Percentiles rank a stretch among this genome's conserved stretches.
Evolutionary conservation across 2,113 vertebrate genomes (phyloP).

Genomic region (Furnarius figulus): DNA sequence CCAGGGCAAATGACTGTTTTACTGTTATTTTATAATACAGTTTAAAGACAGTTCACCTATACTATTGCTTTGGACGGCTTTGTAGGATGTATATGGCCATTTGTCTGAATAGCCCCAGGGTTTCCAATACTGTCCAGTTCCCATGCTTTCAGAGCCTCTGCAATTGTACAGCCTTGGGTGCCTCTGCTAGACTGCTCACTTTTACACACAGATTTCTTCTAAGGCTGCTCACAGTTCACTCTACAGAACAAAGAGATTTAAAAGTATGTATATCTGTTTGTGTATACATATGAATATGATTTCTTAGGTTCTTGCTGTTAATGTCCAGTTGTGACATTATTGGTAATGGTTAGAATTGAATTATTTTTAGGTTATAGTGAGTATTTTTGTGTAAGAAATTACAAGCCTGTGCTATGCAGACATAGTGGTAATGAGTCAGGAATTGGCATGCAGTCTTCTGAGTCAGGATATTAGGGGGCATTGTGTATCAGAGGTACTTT

Average conservation of each 20-base stretch:
- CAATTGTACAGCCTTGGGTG: neutral
- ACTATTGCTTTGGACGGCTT: fast-evolving
- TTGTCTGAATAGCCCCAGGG: neutral
- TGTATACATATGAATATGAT: neutral
- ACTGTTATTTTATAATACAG: neutral
- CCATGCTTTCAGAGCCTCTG: neutral
- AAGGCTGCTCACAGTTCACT: neutral
- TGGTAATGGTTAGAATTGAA: neutral
- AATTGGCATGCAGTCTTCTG: conserved; percentile 15
- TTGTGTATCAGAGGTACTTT: conserved; percentile 47
- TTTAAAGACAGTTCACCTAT: neutral
- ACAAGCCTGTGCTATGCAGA: neutral
- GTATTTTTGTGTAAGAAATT: neutral
- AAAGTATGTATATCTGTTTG: neutral
- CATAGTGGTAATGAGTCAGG: neutral
- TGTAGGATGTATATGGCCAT: neutral
- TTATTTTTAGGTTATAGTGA: neutral
- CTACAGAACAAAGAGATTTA: neutral
- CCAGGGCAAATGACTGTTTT: neutral
- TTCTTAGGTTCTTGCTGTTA: neutral
- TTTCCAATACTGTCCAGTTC: neutral
- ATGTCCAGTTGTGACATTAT: neutral
- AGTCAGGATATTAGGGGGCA: conserved; percentile 45
- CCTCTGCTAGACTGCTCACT: neutral
- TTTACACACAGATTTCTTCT: neutral